A percentile compares a stretch with the other conserved stretches of the same genome.
Evolutionary conservation across 2,888 invertebrate species (phyloP).

Genomic region (Erpobdella octoculata): DNA sequence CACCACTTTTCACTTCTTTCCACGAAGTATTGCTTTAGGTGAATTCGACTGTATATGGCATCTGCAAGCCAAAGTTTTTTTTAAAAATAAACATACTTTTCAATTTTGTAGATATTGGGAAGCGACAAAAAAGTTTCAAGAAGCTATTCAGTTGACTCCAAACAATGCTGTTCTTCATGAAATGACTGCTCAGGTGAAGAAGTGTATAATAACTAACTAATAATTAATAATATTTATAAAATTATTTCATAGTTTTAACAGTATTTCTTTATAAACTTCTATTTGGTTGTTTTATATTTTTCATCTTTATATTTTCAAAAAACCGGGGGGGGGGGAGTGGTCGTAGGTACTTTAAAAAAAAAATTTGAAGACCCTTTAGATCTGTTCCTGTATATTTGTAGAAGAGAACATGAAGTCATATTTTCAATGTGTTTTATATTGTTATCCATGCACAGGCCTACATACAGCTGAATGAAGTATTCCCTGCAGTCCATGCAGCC

Average conservation of each 20-base stretch:
- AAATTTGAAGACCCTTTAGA: no score
- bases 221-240: neutral
- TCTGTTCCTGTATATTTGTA: no score
- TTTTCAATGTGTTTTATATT: no score
- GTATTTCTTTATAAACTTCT: neutral
- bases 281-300: neutral
- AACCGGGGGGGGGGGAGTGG: no score
- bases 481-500: neutral
- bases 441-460: no score
- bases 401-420: no score
- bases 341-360: no score
- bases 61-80: neutral
- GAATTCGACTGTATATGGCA: neutral
- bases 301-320: no score
- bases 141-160: slow-evolving; percentile 2
- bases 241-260: neutral
- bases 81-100: neutral
- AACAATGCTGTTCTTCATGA: slow-evolving; percentile 6
- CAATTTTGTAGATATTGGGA: slow-evolving; percentile 3
- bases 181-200: neutral
- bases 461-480: slow-evolving; percentile 13
- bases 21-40: no score
- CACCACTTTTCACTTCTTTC: no score
- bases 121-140: neutral
- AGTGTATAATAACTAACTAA: neutral